A percentile compares a stretch with the other conserved stretches of the same genome.
phyloP scores from a whole-genome alignment of 2,797 vertebrate genomes.

The Melanogrammus aeglefinus region DNA sequence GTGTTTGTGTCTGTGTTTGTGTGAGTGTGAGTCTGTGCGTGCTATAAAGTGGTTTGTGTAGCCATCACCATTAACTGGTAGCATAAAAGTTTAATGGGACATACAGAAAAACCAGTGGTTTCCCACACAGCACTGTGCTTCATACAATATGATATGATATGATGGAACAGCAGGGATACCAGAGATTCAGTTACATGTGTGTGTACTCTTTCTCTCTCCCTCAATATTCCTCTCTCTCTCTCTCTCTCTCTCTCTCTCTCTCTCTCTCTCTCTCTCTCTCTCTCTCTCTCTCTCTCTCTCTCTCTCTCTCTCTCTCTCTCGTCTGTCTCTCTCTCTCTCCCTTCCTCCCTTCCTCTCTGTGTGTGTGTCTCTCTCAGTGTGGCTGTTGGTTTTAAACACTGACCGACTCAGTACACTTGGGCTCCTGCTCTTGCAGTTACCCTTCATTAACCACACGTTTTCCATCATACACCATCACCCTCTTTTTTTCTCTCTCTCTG shows the following conservation, averaged over 20 bases:
- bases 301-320: constrained; percentile 5
- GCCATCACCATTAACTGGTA: constrained; percentile 69
- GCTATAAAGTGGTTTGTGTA: constrained; percentile 59
- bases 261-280: not conserved
- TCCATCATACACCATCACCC: constrained; percentile 21
- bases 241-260: constrained; percentile 5
- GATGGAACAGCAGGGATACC: constrained; percentile 56
- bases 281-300: not conserved
- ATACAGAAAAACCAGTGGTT: constrained; percentile 60
- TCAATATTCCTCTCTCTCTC: not conserved
- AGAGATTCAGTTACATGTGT: constrained; percentile 22
- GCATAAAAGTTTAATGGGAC: constrained; percentile 75
- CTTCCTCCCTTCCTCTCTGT: not conserved
- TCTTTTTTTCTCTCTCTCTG: constrained; percentile 14
- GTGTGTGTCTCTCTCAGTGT: not conserved
- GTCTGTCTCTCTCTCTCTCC: not conserved
- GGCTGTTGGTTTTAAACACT: constrained; percentile 19
- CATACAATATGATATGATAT: constrained; percentile 48
- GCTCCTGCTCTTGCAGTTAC: constrained; percentile 58
- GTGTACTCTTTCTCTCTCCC: not conserved
- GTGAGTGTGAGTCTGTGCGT: constrained; percentile 32
- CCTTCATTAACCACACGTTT: constrained; percentile 57
- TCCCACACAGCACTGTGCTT: constrained; percentile 43
- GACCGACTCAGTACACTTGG: constrained; percentile 58
- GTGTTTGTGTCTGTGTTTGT: constrained; percentile 27